Evolutionary conservation across 2,888 invertebrate genomes (phyloP).

Genomic region (Rhamnusium bicolor): DNA sequence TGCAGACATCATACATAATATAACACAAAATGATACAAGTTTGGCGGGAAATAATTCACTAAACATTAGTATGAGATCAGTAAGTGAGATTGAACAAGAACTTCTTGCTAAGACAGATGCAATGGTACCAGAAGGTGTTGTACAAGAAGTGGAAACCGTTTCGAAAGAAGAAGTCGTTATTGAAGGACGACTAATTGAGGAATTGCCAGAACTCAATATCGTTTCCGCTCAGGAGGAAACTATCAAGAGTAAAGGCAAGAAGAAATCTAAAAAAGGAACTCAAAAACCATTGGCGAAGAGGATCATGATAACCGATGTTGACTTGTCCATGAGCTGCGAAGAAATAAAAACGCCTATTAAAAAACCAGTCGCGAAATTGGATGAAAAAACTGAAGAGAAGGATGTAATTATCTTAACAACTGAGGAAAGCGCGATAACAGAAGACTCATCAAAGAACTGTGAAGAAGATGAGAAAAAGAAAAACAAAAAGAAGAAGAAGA

Average conservation of each 20-base stretch:
- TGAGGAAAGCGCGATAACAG: background rate
- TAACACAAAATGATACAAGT: constrained; percentile 46
- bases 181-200: constrained; percentile 7
- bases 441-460: constrained; percentile 10
- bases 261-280: constrained; percentile 57
- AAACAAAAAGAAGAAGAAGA: constrained; percentile 53
- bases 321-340: constrained; percentile 50
- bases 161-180: constrained; percentile 36
- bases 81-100: constrained; percentile 59
- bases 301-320: constrained; percentile 66
- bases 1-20: constrained; percentile 48
- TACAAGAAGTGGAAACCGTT: constrained; percentile 14
- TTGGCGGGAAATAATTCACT: constrained; percentile 29
- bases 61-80: constrained; percentile 36
- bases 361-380: constrained; percentile 43
- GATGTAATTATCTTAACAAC: constrained; percentile 19
- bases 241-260: constrained; percentile 46
- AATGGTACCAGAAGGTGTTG: constrained; percentile 18
- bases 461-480: constrained; percentile 50
- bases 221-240: background rate
- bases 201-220: background rate
- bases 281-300: constrained; percentile 59
- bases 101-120: constrained; percentile 44
- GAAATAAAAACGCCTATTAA: constrained; percentile 46
- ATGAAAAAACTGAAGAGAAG: constrained; percentile 37